Base-by-base conservation (phyloP, 2,113 vertebrate species). In the Entosphenus tridentatus region DNA sequence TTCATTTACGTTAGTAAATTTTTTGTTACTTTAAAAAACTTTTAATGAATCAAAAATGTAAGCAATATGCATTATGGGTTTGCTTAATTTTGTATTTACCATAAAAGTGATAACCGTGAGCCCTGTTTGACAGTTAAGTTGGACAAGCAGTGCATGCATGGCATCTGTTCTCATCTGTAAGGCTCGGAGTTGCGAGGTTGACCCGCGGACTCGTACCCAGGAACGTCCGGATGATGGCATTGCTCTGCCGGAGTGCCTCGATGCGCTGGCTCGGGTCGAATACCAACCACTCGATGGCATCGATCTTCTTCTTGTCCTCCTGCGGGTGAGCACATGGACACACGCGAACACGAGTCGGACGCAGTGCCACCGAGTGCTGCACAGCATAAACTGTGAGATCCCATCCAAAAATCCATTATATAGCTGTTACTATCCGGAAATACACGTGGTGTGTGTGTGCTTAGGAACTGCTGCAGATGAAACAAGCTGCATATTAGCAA, bases 221-320 rank as follows among this genome's bases (percentile, higher is more conserved):
- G 73, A 97, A 95, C 74, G 84, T 95, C 77, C 93, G 87, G 86
- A 97, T 98, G 77, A 98, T 97, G 57, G 87, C 89, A 72, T 97
- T 97, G 82, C 90, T 95, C 78, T 98, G 93, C 72, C 91, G 95
- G 3, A 98, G 80, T 65, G 89, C 84, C 77, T 98, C 93, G 0
- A 90, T 84, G 57, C 91, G 85, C 75, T 98, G 91, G 67, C 85
- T 80, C 55, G 88, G 83, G 78, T 96, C 87, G 73, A 91, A 95
- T 3, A 96, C 82, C 57, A 97, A 80, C 93, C 93, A 98, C 76
- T 97, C 92, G 62, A 98, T 97, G 1, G 90, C 80, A 12, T 95
- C 87, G 2, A 97, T 97, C 80, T 93, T 96, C 76, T 78, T 80
- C 39, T 79, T 83, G 75, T 98, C 93, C 0, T 81, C 90, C 93